Base-by-base conservation (phyloP, 2,888 invertebrate genomes). In the Volucella inanis region DNA sequence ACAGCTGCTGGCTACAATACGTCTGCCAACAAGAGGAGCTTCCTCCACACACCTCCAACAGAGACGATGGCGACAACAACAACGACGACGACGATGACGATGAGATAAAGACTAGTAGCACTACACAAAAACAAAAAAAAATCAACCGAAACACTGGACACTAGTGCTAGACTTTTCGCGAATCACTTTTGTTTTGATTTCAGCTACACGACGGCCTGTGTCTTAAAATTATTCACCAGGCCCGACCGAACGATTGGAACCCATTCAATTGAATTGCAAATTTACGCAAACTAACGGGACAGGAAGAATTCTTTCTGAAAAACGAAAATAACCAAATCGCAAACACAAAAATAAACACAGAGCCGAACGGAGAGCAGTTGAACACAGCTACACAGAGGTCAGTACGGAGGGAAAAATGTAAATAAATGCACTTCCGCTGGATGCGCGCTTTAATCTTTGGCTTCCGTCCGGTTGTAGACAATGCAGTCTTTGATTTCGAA, bases 1-100 rank as follows among this genome's bases (percentile, higher is more conserved):
- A 83, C 83, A 83, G 78, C 78, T 83, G 83, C 78, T 83, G 74
- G 78, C 83, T 78, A 78, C 78, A 78, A 78, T n/a, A 68, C 78
- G 72, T 83, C 83, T 83, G 78, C 65, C 54, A 64, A 41, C 31
- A 31, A 0, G 6, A 64, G 18, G 55, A 59, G 10, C 54, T 54
- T 31, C 31, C 31, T 31, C 43, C 67, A 52, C 65, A 50, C 43
- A 52, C 10, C 41, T 22, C 39, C 22, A 12, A 54, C 39, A 49
- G 22, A 71, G 41, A 43, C 31, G 8, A n/a, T 12, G 15, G 45
- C 43, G 38, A 10, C 43, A 22, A 15, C 14, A 14, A 22, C 14
- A 38, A 50, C 39, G 57, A 72, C 41, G 57, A 64, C 49, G 8
- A 10, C 18, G 18, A 3, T 3, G 18, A 22, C 18, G 22, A 43